Conservation (phyloP, 2,888 invertebrate genomes). For the Ormia ochracea region DNA sequence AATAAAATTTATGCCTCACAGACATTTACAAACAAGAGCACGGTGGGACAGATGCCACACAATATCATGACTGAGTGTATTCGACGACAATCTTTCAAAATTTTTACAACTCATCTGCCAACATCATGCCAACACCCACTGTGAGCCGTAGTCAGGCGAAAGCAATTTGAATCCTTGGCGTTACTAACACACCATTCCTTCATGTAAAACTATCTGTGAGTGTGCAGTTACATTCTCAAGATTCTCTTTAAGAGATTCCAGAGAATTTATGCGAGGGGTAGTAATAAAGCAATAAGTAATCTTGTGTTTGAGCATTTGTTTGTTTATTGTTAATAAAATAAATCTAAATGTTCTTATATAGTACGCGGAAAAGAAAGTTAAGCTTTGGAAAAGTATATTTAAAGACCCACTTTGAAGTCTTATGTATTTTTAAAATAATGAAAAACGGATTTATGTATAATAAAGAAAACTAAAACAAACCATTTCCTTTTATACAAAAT, state of each 20-base stretch:
- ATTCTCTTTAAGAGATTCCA: background rate
- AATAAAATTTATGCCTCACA: background rate
- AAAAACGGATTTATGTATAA: background rate
- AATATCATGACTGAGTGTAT: too few species aligned
- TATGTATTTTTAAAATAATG: slow-evolving; percentile 11
- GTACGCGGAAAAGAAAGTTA: background rate
- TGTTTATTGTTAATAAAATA: background rate
- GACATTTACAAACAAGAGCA: background rate
- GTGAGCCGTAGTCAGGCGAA: background rate
- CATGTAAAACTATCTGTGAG: too few species aligned
- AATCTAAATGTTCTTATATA: background rate
- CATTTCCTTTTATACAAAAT: slow-evolving; percentile 14
- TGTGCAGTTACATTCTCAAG: too few species aligned
- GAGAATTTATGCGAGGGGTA: background rate
- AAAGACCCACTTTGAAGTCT: background rate
- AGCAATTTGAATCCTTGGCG: slow-evolving; percentile 36
- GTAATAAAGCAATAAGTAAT: background rate
- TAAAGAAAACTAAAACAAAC: slow-evolving; percentile 7
- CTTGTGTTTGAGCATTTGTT: background rate
- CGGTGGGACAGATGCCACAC: background rate
- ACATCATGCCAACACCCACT: too few species aligned
- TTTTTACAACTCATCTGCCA: too few species aligned
- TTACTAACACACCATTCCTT: slow-evolving; percentile 39
- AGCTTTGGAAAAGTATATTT: background rate
- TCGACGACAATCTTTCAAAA: too few species aligned